Evolutionary conservation across 2,888 invertebrate genomes (phyloP).

Genomic region (Smittia aterrima): DNA sequence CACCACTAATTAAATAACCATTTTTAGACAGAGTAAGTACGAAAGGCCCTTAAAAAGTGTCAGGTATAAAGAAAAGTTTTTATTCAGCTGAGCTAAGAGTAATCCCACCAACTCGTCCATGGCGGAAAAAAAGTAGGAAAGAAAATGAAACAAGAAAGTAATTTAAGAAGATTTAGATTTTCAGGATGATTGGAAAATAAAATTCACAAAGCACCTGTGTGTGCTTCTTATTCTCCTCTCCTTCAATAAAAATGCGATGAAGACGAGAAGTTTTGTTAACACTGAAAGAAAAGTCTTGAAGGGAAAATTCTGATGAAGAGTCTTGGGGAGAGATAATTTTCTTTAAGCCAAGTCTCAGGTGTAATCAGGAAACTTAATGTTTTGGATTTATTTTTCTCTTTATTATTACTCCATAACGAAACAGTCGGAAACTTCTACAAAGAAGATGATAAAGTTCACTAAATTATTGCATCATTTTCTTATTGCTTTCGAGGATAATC

Average conservation of each 20-base stretch:
- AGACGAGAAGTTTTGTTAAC: neutral
- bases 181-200: slow-evolving; percentile 18
- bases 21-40: neutral
- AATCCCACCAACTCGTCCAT: neutral
- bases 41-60: neutral
- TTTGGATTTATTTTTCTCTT: slow-evolving; percentile 38
- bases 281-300: neutral
- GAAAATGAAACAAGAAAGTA: slow-evolving; percentile 16
- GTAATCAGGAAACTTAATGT: slow-evolving; percentile 37
- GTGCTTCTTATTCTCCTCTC: neutral
- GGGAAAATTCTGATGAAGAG: neutral
- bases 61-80: neutral
- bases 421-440: neutral
- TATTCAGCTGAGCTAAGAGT: neutral
- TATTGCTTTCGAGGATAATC: slow-evolving; percentile 25
- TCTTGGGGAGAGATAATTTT: neutral
- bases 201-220: slow-evolving; percentile 12
- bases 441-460: slow-evolving; percentile 31
- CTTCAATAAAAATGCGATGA: too few relatives aligned
- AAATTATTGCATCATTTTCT: slow-evolving; percentile 34
- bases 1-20: neutral
- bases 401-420: slow-evolving; percentile 37
- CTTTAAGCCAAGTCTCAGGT: slow-evolving; percentile 30
- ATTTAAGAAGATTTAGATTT: slow-evolving; percentile 33
- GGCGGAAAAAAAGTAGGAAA: neutral